Evolutionary conservation across 2,888 invertebrate genomes (phyloP), one percentile per base, ranked within the genome.

Genomic region (Malthinus seriepunctatus): DNA sequence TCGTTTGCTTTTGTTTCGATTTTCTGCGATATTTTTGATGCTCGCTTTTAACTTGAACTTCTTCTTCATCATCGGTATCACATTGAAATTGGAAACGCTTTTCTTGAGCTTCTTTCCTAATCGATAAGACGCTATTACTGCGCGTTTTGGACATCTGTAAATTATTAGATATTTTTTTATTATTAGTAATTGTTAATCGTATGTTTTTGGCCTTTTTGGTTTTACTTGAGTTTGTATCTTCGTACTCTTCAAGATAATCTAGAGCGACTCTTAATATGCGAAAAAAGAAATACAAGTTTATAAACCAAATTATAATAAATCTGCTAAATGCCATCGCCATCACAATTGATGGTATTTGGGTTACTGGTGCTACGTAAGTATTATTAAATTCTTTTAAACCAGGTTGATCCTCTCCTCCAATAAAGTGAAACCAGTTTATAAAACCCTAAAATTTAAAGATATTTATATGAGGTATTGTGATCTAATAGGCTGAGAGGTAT

Each of bases 371-470:
- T 12, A 64, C 59, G 12, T 56, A 45, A 8, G 55, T 57, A 1
- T 44, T 46, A 32, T 72, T 65, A n/a, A 68, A 63, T 14, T 62
- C 47, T 11, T 51, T 32, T n/a, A 71, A 68, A 31, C 66, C 66
- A n/a, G 61, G 37, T 50, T 67, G 65, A 34, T 71, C 67, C 7
- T 48, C 23, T 7, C 69, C 67, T 9, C 73, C 73, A 5, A 74
- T 66, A 47, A 73, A 72, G 8, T 64, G 58, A 14, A 73, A 52
- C 73, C 73, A 74, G 5, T 68, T 60, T 0, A 64, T 57, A 39
- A 71, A 65, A 55, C 61, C 69, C 72, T 74, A 56, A 47, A 69
- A 67, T 8, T 44, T 23, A 3, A 8, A 11, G 38, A 44, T 2
- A 10, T 3, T n/a, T n/a, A n/a, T n/a, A n/a, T n/a, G n/a, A n/a